Evolutionary conservation across 2,888 invertebrate genomes (phyloP), one percentile per base, ranked within the genome.

Genomic region (Morpho achilles): DNA sequence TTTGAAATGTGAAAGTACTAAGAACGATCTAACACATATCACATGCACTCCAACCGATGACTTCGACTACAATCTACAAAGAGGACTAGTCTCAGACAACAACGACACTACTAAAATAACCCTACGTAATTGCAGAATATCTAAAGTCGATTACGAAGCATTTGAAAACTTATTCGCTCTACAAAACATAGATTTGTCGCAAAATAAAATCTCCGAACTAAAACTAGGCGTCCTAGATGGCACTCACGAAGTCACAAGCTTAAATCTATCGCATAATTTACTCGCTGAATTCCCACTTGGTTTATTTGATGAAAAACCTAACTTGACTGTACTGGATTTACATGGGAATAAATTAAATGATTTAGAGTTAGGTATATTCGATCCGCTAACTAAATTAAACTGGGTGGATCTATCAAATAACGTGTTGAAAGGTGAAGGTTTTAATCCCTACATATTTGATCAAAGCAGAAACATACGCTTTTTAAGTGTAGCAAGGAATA

Each of bases 401-500:
- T 68, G 73, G 59, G 48, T 85, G n/a, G 79, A 81, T 63, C 58
- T 84, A 40, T 79, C 82, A 0, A 74, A 72, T 23, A 85, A 84
- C 53, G 53, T 62, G 3, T 65, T 84, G 45, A 9, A 69, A 16
- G 81, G 82, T 6, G 72, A 60, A 64, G 59, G 73, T 54, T 59
- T 84, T 7, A 69, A 72, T 59, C 65, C 73, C 0, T 67, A 72
- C 45, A 60, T 80, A 51, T 82, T 84, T 61, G 73, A 76, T 53
- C 57, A 70, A 39, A 74, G 61, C 55, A 65, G 43, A n/a, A 59
- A 59, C 1, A 76, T 85, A 39, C 66, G 58, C 16, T 67, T 69
- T 42, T 62, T 84, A n/a, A 78, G 77, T 69, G 79, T 82, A 39
- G 80, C 82, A 10, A 70, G 75, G 65, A 84, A 80, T 49, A 71